Evolutionary conservation across 2,113 vertebrate genomes (phyloP).

Genomic region (Hypocryptadius cinnamomeus): DNA sequence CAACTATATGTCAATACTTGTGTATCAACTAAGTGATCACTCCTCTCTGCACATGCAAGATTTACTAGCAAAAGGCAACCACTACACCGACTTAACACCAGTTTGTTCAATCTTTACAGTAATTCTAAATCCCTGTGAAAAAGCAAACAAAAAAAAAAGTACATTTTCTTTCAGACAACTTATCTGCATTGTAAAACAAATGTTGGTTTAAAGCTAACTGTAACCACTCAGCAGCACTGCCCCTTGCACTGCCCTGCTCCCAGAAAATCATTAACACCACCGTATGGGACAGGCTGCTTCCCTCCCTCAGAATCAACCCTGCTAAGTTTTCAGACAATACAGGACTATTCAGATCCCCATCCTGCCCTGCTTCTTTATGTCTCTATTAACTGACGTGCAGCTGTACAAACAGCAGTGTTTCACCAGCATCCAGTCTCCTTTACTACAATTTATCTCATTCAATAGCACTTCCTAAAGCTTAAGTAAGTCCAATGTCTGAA

Average conservation of each 20-base stretch:
- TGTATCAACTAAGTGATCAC: not conserved
- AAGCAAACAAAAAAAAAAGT: not conserved
- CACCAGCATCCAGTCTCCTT: not conserved
- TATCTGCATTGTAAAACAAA: not conserved
- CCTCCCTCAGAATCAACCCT: not conserved
- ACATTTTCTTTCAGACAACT: not conserved
- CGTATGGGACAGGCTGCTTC: not conserved
- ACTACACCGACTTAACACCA: not conserved
- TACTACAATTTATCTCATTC: not conserved
- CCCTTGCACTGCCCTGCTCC: not conserved
- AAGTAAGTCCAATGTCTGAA: not conserved
- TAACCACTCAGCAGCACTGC: not conserved
- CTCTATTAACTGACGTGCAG: conserved; percentile 36
- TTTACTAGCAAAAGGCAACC: not conserved
- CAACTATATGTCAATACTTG: not conserved
- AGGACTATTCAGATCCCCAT: conserved; percentile 27
- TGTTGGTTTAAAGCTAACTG: not conserved
- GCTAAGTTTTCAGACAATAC: conserved; percentile 27
- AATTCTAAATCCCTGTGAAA: not conserved
- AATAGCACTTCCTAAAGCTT: not conserved
- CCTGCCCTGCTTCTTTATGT: conserved; percentile 3
- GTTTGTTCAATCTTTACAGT: not conserved
- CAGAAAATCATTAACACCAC: not conserved
- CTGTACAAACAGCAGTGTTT: conserved; percentile 45
- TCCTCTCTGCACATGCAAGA: not conserved